Base-by-base conservation (phyloP, 2,888 invertebrate species). In the Megamerina dolium region DNA sequence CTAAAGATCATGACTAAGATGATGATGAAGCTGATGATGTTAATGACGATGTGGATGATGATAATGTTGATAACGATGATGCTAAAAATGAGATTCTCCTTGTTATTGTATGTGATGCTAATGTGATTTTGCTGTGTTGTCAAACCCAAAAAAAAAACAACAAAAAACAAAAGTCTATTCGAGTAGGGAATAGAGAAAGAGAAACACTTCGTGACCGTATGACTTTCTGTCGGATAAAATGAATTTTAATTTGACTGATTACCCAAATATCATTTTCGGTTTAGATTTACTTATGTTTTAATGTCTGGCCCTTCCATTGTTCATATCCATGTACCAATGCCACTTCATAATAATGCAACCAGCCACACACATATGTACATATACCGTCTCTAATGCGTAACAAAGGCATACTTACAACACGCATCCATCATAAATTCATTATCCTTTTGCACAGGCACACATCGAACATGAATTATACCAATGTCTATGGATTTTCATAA, bases 211-310 rank as follows among this genome's bases (percentile, higher is more conserved):
- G 69, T 69, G 69, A 65, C 65, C 55, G 58, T 61, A 57, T 56
- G 65, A 62, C 65, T 64, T 57, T 56, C 60, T 64, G 62, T 63
- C 66, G 65, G 69, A 68, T 69, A 68, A 69, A 63, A 64, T 55
- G 60, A 63, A 66, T 66, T 69, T 67, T 64, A 68, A 68, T 68
- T 68, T 69, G 66, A 69, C 63, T 68, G 68, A 68, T 69, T 67
- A 59, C 61, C 58, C 55, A 50, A 52, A 48, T 48, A 48, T 39
- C 49, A n/a, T 45, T 49, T 50, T 55, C 54, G 34, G 34, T 20
- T 38, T 35, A 43, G 43, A 34, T 35, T 34, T 38, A 39, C 35
- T 44, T n/a, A n/a, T n/a, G n/a, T n/a, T 41, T 44, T 34, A 44
- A 38, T 39, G 33, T 23, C 19, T 27, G 37, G 20, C 40, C 9